phyloP scores from a whole-genome alignment of 1,140 invertebrate species.

The Drosophila suzukii region DNA sequence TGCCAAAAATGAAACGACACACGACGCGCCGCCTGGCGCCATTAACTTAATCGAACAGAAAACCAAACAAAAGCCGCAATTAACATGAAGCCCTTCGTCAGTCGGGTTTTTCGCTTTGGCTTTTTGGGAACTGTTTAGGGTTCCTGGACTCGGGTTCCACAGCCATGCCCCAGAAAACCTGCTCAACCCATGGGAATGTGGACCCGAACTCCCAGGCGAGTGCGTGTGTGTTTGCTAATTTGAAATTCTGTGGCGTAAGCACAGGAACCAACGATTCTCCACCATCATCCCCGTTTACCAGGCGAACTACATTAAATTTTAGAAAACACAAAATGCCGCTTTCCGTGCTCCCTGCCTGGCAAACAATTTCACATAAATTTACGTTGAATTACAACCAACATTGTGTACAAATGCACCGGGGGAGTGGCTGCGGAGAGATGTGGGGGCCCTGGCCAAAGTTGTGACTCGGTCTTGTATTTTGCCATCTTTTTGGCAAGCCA shows the following conservation, averaged over 20 bases:
- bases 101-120: conserved; percentile 7
- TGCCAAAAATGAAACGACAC: conserved; percentile 30
- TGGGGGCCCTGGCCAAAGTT: conserved; percentile 16
- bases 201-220: conserved; percentile 2
- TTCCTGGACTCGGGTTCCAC: not conserved
- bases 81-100: conserved; percentile 67
- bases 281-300: conserved; percentile 5
- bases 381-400: conserved; percentile 69
- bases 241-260: conserved; percentile 56
- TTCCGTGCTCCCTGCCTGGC: conserved; percentile 45
- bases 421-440: conserved; percentile 1
- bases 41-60: conserved; percentile 71
- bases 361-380: conserved; percentile 81
- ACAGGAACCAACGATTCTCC: conserved; percentile 8
- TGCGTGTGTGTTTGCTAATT: conserved; percentile 58
- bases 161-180: conserved; percentile 29
- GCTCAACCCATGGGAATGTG: conserved; percentile 36
- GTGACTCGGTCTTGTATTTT: conserved; percentile 30
- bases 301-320: conserved; percentile 68
- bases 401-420: conserved; percentile 63
- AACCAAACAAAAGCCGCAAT: conserved; percentile 74
- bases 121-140: conserved; percentile 6
- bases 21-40: conserved; percentile 35
- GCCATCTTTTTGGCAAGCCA: conserved; percentile 73
- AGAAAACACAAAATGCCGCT: conserved; percentile 77